Base-by-base conservation (phyloP, 2,797 vertebrate species). In the Brotula barbata region DNA sequence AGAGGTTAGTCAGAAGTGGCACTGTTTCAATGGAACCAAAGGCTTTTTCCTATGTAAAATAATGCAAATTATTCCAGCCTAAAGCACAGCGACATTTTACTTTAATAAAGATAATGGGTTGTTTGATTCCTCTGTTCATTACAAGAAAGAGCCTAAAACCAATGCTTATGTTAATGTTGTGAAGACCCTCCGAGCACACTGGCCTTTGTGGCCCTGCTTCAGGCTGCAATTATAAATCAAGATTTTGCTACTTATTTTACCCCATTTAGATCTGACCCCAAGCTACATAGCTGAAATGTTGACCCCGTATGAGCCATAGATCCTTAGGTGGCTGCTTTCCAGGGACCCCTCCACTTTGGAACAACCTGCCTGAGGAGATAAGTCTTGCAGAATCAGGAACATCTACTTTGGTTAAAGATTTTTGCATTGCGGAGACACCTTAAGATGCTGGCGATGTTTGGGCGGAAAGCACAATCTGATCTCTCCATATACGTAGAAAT, bases 141-240 rank as follows among this genome's bases (percentile, higher is more conserved):
- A 15, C 14, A 39, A 39, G 13, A 39, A 3, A 4, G 5, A 15
- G 9, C 15, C n/a, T n/a, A n/a, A n/a, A 28, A 16, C 52, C 16
- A n/a, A 23, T 17, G 83, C 77, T 83, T 76, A 78, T 37, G 82
- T 79, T 79, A 80, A 71, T 46, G 60, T 59, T 57, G 60, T 12
- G 15, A n/a, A 58, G 84, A 85, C 80, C 85, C 60, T 55, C 58
- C 50, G 68, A 68, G 60, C 64, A 56, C 66, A 63, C 48, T 53
- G 88, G 87, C 86, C 87, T 82, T 2, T 22, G 1, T 21, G 45
- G 63, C 63, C 53, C 53, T 54, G 48, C 37, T 21, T 20, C 53
- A 63, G 63, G 69, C 44, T 11, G 10, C 40, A 47, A 23, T 71
- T 22, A 44, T 20, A 3, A 1, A 7, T 3, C 3, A 3, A 7